These are phyloP conservation scores for Ommatoiulus sabulosus DNA, from an alignment of 2,888 invertebrate genomes.

Conservation along the genomic window DNA sequence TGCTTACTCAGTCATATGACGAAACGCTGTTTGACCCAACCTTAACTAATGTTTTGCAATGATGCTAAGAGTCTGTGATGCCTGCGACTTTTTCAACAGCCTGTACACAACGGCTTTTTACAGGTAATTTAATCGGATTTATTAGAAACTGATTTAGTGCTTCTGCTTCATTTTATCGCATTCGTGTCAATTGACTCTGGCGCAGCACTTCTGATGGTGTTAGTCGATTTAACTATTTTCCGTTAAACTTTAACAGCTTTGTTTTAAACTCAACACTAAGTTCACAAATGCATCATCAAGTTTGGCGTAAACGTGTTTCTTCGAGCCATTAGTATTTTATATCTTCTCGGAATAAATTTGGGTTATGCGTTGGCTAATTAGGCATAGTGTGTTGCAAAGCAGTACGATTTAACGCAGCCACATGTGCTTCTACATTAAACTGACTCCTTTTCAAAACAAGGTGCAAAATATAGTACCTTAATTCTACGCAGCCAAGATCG, in stretches of 20 bases:
- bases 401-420: neutral
- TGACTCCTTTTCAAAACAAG: neutral
- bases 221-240: neutral
- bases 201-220: neutral
- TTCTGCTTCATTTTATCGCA: neutral
- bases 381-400: neutral
- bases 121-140: no score
- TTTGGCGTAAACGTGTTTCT: neutral
- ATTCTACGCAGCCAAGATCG: neutral
- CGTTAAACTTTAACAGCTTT: neutral
- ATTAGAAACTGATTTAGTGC: no score
- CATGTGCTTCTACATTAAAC: neutral
- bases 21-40: no score
- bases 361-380: neutral
- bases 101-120: no score
- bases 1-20: no score
- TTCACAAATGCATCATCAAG: no score
- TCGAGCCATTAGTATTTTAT: neutral
- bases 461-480: neutral
- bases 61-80: no score
- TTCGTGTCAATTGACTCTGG: neutral
- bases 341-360: neutral
- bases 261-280: neutral
- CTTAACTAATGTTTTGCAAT: no score
- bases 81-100: no score